Percentiles rank a stretch among this genome's conserved stretches.
Evolutionary conservation across 92 coral and sea anemone species (phyloP).

Genomic region (Umimayanthus chanpuru): DNA sequence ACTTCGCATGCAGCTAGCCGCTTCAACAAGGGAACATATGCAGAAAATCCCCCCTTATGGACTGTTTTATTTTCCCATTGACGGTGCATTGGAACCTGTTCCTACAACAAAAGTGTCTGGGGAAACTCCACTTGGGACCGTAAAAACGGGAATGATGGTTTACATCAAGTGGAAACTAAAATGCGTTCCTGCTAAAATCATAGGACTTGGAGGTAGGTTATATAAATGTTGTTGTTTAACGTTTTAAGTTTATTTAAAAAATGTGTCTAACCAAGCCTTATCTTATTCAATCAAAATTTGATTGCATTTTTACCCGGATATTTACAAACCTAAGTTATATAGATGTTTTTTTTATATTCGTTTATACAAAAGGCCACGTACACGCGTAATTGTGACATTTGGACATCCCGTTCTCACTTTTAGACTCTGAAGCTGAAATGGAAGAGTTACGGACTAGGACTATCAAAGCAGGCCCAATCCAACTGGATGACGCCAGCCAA

Average conservation of each 20-base stretch:
- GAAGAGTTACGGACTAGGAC: slow-evolving; percentile 18
- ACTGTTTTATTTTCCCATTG: neutral
- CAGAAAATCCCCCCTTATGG: slow-evolving; percentile 11
- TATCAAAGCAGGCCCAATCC: neutral
- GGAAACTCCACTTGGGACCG: neutral
- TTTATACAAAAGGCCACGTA: no score
- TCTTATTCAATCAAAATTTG: no score
- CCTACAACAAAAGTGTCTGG: slow-evolving; percentile 4
- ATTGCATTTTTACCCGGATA: no score
- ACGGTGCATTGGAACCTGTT: slow-evolving; percentile 8
- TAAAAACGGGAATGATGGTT: slow-evolving; percentile 13
- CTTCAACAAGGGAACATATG: slow-evolving; percentile 3
- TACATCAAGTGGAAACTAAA: slow-evolving; percentile 23
- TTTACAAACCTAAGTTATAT: no score
- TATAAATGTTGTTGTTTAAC: neutral
- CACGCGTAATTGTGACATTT: no score
- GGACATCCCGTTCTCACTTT: neutral
- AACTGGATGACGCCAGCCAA: neutral
- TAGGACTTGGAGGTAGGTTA: slow-evolving; percentile 13
- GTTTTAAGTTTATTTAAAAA: neutral
- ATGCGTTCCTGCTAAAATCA: slow-evolving; percentile 22
- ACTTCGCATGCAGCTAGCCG: slow-evolving; percentile 20
- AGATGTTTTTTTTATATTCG: no score
- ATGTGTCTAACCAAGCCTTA: no score
- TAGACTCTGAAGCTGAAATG: slow-evolving; percentile 15